Conservation (phyloP, 2,797 vertebrate genomes). For the Enoplosus armatus region DNA sequence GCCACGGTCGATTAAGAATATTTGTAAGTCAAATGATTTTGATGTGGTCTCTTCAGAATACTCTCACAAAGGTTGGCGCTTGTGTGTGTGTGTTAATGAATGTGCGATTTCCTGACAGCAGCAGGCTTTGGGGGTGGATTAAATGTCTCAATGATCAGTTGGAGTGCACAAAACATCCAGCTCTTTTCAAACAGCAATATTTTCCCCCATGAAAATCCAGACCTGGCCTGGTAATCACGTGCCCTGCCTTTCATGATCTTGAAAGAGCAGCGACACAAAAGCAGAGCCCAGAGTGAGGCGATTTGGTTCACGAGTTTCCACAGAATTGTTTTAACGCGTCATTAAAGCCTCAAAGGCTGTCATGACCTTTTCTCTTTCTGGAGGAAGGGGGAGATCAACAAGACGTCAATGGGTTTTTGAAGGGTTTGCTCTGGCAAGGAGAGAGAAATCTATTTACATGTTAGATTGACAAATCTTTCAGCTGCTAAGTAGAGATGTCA, state of each 20-base stretch:
- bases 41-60: conserved; percentile 16
- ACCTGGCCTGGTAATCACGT: conserved; percentile 22
- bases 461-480: conserved; percentile 31
- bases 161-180: conserved; percentile 10
- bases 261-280: conserved; percentile 34
- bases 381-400: conserved; percentile 15
- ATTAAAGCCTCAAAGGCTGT: conserved; percentile 54
- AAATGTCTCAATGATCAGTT: not conserved
- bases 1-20: conserved; percentile 19
- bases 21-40: conserved; percentile 17
- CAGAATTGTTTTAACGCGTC: conserved; percentile 51
- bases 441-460: conserved; percentile 23
- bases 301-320: conserved; percentile 44
- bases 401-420: conserved; percentile 19
- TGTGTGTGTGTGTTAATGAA: not conserved
- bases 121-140: not conserved
- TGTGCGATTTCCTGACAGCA: conserved; percentile 24
- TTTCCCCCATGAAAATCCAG: conserved; percentile 47
- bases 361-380: conserved; percentile 40
- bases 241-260: conserved; percentile 38
- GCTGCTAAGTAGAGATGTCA: conserved; percentile 31
- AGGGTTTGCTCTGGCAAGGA: conserved; percentile 13
- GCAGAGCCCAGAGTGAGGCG: conserved; percentile 10
- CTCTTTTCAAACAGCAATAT: conserved; percentile 30
- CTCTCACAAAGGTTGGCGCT: not conserved